Conservation (phyloP, 2,113 vertebrate species). For the Benitochromis conjunctus region DNA sequence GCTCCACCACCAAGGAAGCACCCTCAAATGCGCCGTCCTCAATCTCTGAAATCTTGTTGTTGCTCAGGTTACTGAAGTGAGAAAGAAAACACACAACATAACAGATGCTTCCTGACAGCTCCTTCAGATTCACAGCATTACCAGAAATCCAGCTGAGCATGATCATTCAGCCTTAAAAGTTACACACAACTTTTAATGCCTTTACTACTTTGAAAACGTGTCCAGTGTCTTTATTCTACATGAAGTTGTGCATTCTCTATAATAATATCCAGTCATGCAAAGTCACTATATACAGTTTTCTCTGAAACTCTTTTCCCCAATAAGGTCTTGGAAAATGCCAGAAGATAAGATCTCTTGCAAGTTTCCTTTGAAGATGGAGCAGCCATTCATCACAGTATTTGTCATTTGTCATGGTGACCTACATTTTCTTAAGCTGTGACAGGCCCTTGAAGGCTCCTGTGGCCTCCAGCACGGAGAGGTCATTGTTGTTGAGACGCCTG, state of each 20-base stretch:
- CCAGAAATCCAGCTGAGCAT: not conserved
- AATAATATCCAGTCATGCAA: not conserved
- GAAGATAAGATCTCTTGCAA: not conserved
- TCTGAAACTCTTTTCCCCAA: not conserved
- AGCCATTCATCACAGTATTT: not conserved
- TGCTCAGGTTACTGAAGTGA: slow-evolving; percentile 88
- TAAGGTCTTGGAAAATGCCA: not conserved
- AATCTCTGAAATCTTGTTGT: slow-evolving; percentile 93
- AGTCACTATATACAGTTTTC: not conserved
- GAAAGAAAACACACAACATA: not conserved
- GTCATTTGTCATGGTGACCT: slow-evolving; percentile 54
- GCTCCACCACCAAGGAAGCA: slow-evolving; percentile 79
- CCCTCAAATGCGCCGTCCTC: slow-evolving; percentile 92
- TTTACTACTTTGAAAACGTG: not conserved
- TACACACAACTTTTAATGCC: not conserved
- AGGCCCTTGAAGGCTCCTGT: slow-evolving; percentile 92
- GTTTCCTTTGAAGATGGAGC: not conserved
- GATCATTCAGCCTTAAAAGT: not conserved
- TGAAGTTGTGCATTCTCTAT: not conserved
- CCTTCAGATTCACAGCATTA: not conserved
- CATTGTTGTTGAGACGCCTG: slow-evolving; percentile 92
- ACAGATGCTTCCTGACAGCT: not conserved
- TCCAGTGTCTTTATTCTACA: not conserved
- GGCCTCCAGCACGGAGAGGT: slow-evolving; percentile 90
- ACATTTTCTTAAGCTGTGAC: slow-evolving; percentile 96